phyloP scores from a whole-genome alignment of 2,797 vertebrate genomes.

The Ctenochaetus hawaiiensis region DNA sequence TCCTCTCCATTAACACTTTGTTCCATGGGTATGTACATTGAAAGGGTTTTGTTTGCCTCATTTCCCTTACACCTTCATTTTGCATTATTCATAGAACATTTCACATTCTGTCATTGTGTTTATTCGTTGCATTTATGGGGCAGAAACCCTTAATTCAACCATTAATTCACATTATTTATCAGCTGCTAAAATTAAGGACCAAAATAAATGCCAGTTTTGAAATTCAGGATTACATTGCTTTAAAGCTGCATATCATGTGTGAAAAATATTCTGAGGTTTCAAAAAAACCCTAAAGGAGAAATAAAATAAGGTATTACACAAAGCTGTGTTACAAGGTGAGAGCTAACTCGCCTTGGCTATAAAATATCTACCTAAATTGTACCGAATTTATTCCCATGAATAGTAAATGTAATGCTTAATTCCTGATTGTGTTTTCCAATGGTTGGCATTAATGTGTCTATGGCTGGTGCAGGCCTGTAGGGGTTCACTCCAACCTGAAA shows the following conservation, averaged over 20 bases:
- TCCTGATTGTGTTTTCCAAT: conserved; percentile 24
- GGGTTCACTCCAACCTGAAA: conserved; percentile 39
- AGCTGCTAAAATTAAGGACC: conserved; percentile 39
- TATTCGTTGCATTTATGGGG: conserved; percentile 27
- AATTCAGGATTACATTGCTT: not conserved
- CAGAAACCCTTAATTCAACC: conserved; percentile 22
- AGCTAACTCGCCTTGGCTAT: not conserved
- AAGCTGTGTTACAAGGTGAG: not conserved
- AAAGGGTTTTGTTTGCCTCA: conserved; percentile 16
- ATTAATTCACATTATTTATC: conserved; percentile 48
- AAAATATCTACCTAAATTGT: not conserved
- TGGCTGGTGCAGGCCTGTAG: conserved; percentile 15
- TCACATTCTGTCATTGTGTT: conserved; percentile 22
- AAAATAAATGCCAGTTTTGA: conserved; percentile 5
- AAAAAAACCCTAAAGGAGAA: not conserved
- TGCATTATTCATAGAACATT: conserved; percentile 49
- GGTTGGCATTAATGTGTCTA: conserved; percentile 10
- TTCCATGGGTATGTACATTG: conserved; percentile 3
- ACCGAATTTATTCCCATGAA: not conserved
- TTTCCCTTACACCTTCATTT: conserved; percentile 42
- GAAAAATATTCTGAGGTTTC: not conserved
- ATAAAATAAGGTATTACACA: not conserved
- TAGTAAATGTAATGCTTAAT: conserved; percentile 12
- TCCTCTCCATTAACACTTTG: conserved; percentile 38
- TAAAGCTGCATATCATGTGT: conserved; percentile 4